A percentile compares a stretch with the other conserved stretches of the same genome.
Conservation (phyloP, 2,113 vertebrate genomes). For the Meriones unguiculatus region DNA sequence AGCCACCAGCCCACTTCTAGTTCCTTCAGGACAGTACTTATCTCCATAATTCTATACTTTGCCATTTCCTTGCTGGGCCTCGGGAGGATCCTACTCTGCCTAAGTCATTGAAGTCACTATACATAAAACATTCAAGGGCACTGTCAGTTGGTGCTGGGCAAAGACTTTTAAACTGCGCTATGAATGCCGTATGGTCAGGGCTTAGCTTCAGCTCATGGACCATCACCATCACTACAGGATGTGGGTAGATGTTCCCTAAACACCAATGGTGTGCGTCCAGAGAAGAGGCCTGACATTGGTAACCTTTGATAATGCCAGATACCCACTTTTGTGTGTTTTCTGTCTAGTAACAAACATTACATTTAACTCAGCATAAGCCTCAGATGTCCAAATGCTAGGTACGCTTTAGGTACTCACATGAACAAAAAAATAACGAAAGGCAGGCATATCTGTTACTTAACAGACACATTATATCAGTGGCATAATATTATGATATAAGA, state of each 20-base stretch:
- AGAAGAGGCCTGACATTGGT: slow-evolving; percentile 16
- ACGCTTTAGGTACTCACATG: not conserved
- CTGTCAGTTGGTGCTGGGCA: no score
- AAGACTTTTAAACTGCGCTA: not conserved
- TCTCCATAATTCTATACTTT: not conserved
- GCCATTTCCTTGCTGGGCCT: not conserved
- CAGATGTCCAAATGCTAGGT: not conserved
- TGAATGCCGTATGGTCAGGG: not conserved
- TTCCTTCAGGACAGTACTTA: no score
- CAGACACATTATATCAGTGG: not conserved
- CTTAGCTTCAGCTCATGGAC: not conserved
- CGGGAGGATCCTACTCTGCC: not conserved
- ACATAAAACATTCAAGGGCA: not conserved
- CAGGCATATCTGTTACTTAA: not conserved
- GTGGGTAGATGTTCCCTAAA: not conserved
- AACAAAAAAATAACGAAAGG: slow-evolving; percentile 16
- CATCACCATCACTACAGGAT: not conserved
- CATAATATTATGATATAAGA: not conserved
- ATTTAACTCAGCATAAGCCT: slow-evolving; percentile 24
- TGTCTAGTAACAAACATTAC: not conserved
- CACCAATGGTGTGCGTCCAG: not conserved
- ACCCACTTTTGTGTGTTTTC: not conserved
- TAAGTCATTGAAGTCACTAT: not conserved
- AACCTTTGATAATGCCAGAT: not conserved
- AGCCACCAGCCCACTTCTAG: not conserved